Evolutionary conservation across 1,140 invertebrate genomes (phyloP).

Genomic region (Drosophila sp.): DNA sequence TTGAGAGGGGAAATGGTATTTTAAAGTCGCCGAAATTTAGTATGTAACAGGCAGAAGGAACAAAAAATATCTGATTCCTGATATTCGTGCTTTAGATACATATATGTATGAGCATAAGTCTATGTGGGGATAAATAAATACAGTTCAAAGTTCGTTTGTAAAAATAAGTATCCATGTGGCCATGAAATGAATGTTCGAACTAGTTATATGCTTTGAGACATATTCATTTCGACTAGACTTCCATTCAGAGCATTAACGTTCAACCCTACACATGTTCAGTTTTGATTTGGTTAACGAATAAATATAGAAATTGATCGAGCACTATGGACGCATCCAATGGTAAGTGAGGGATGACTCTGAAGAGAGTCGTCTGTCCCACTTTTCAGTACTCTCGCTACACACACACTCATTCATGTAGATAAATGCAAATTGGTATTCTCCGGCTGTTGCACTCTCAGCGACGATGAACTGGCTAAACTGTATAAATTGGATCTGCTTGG

Average conservation of each 20-base stretch:
- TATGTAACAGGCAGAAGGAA: too few species aligned
- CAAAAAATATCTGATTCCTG: too few species aligned
- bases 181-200: not conserved
- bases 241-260: not conserved
- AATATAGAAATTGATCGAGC: not conserved
- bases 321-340: not conserved
- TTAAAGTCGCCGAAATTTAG: too few species aligned
- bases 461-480: constrained; percentile 26
- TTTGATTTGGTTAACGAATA: not conserved
- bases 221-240: not conserved
- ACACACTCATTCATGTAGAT: not conserved
- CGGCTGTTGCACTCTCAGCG: constrained; percentile 37
- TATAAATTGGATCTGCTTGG: constrained; percentile 45
- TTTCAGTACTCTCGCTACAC: too few species aligned
- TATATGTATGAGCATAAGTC: too few species aligned
- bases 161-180: not conserved
- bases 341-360: not conserved
- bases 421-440: constrained; percentile 42
- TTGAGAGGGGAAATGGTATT: too few species aligned
- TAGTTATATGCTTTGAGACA: not conserved
- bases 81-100: too few species aligned
- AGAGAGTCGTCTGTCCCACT: too few species aligned
- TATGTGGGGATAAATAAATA: too few species aligned
- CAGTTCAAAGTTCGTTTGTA: too few species aligned
- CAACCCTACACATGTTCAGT: constrained; percentile 1